A percentile compares a stretch with the other conserved stretches of the same genome.
These are phyloP conservation scores for Coregonus clupeaformis DNA, from an alignment of 2,113 vertebrate genomes.

Conservation along the genomic window DNA sequence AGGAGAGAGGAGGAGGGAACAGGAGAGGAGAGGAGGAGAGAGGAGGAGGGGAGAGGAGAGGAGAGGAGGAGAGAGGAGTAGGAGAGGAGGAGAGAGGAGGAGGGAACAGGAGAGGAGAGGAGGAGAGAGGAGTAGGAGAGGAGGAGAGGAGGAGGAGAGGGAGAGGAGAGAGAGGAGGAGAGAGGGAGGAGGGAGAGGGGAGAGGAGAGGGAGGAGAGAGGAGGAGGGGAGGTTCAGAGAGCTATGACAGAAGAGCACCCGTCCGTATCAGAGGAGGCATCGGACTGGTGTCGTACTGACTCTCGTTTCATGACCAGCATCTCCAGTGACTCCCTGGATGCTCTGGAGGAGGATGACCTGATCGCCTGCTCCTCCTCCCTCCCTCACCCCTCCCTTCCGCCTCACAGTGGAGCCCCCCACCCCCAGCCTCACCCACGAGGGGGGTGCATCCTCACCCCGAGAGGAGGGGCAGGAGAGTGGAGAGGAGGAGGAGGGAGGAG, in stretches of 20 bases:
- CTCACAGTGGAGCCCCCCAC: constrained; percentile 1
- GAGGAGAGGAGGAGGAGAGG: neutral
- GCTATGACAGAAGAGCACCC: constrained; percentile 43
- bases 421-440: neutral
- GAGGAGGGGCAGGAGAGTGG: neutral
- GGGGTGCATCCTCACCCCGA: too few species aligned
- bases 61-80: too few species aligned
- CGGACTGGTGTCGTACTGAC: constrained; percentile 83
- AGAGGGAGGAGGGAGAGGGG: neutral
- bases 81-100: too few species aligned
- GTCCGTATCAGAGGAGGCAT: constrained; percentile 76
- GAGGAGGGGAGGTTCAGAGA: constrained; percentile 11
- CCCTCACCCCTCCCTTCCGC: constrained; percentile 43
- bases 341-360: constrained; percentile 86
- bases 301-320: constrained; percentile 79
- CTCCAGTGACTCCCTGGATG: constrained; percentile 90
- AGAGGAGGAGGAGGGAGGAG: constrained; percentile 2
- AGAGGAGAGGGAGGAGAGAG: neutral
- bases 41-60: too few species aligned
- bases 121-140: neutral
- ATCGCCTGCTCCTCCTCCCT: constrained; percentile 80
- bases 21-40: too few species aligned
- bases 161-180: neutral
- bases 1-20: too few species aligned
- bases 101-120: neutral